These are phyloP conservation scores for Axis porcinus DNA, from an alignment of 2,113 vertebrate species.

Conservation along the genomic window DNA sequence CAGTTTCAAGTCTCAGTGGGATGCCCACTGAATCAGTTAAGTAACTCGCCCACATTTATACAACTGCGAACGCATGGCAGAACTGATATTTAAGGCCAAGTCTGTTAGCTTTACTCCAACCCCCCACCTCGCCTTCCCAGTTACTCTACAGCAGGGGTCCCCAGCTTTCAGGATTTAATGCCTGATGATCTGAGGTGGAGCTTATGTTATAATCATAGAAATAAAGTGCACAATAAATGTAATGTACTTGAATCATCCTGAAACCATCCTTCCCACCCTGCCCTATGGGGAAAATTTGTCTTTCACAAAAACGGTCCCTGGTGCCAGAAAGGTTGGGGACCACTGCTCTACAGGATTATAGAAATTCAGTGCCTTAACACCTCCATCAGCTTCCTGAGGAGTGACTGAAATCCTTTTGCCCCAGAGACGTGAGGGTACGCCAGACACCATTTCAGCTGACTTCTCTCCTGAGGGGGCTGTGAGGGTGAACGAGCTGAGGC, in stretches of 20 bases:
- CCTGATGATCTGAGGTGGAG: neutral
- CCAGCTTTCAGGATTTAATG: neutral
- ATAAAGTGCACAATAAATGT: neutral
- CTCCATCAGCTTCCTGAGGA: neutral
- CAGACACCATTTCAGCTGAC: neutral
- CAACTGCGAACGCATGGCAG: neutral
- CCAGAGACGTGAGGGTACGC: neutral
- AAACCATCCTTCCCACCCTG: neutral
- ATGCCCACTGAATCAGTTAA: neutral
- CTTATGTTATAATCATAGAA: neutral
- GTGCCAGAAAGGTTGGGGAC: neutral
- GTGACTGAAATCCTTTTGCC: neutral
- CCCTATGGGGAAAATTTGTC: neutral
- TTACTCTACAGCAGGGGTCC: neutral
- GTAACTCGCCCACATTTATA: neutral
- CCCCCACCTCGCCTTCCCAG: neutral
- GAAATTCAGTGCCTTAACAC: neutral
- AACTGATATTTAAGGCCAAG: neutral
- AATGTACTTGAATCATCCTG: neutral
- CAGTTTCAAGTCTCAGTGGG: neutral
- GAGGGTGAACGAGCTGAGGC: neutral
- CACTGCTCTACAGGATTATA: neutral
- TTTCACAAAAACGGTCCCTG: neutral
- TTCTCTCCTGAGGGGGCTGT: neutral
- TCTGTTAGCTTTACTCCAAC: neutral